Percentiles rank a stretch among this genome's conserved stretches.
These are phyloP conservation scores for Parnassius smintheus DNA, from an alignment of 2,888 invertebrate species.

Conservation along the genomic window DNA sequence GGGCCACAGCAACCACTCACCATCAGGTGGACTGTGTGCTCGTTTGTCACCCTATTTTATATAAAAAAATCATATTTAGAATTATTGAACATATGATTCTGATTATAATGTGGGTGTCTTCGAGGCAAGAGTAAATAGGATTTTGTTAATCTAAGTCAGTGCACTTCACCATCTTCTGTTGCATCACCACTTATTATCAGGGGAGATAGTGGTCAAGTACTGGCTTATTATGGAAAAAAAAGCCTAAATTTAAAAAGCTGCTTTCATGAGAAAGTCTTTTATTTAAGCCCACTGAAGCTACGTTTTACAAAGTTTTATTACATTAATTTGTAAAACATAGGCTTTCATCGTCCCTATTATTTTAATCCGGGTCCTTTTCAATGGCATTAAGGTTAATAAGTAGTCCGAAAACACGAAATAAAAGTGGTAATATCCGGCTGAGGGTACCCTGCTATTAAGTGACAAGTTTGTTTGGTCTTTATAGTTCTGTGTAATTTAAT, in stretches of 20 bases:
- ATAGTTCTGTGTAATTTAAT: not conserved
- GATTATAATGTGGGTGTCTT: too few species aligned
- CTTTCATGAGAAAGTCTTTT: not conserved
- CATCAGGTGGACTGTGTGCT: too few species aligned
- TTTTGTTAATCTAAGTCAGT: too few species aligned
- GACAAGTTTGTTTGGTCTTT: not conserved
- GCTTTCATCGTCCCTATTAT: constrained; percentile 9
- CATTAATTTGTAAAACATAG: constrained; percentile 10
- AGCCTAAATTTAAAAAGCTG: not conserved
- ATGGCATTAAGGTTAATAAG: not conserved
- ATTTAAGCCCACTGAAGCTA: constrained; percentile 4
- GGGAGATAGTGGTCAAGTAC: too few species aligned
- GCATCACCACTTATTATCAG: too few species aligned
- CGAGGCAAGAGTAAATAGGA: too few species aligned
- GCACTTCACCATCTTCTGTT: too few species aligned
- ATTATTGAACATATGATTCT: too few species aligned
- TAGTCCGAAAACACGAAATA: not conserved
- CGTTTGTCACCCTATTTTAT: too few species aligned
- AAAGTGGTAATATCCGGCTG: constrained; percentile 4
- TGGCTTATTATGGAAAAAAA: not conserved
- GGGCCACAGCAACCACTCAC: too few species aligned
- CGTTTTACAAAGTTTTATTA: constrained; percentile 19
- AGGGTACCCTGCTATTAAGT: not conserved
- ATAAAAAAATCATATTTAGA: too few species aligned
- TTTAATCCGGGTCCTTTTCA: constrained; percentile 13